A percentile compares a stretch with the other conserved stretches of the same genome.
phyloP scores from a whole-genome alignment of 1,140 invertebrate species.

The Solen grandis region DNA sequence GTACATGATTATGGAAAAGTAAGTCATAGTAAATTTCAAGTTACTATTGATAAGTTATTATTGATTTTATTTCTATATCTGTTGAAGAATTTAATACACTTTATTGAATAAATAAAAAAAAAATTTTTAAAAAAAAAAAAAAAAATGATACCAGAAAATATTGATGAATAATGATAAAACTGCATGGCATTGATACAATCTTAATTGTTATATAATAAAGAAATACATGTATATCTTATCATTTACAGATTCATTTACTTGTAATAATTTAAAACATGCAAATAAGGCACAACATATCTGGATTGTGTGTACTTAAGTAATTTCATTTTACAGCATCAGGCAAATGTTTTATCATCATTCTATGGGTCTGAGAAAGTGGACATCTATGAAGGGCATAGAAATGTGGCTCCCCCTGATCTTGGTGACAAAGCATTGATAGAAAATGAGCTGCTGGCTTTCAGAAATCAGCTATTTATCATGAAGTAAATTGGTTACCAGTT shows the following conservation, averaged over 20 bases:
- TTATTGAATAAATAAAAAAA: neutral
- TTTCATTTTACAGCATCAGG: neutral
- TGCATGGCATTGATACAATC: neutral
- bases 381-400: neutral
- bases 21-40: neutral
- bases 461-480: slow-evolving; percentile 20
- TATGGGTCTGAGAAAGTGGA: slow-evolving; percentile 24
- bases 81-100: neutral
- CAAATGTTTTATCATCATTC: slow-evolving; percentile 4
- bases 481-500: slow-evolving; percentile 8
- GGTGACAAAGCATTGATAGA: neutral
- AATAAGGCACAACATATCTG: neutral
- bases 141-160: no score
- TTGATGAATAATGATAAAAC: neutral
- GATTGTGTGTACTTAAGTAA: neutral
- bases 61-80: neutral
- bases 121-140: neutral
- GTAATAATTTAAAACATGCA: neutral
- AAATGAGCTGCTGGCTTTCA: slow-evolving; percentile 18
- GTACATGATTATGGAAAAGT: slow-evolving; percentile 14
- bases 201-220: neutral
- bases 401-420: slow-evolving; percentile 14
- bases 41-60: neutral
- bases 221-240: neutral
- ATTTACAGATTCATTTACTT: neutral